Conservation (phyloP, 1,140 invertebrate species). For the Diabrotica undecimpunctata region DNA sequence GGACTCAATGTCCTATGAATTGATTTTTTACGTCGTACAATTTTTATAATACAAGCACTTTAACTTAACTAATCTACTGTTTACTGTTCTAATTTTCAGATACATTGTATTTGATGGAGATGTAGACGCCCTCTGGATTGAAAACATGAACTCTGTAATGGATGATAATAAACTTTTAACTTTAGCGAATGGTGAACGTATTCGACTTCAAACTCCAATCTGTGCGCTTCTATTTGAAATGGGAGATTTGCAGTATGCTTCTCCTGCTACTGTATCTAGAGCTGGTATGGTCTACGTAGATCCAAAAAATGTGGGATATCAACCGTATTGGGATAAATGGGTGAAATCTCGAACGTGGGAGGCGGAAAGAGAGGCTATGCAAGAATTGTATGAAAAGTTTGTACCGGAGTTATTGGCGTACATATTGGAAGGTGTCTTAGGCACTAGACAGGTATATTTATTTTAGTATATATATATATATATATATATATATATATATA, state of each 20-base stretch:
- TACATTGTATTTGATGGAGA: slow-evolving; percentile 86
- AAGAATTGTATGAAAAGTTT: slow-evolving; percentile 68
- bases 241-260: slow-evolving; percentile 83
- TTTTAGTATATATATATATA: no score
- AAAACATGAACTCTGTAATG: slow-evolving; percentile 97
- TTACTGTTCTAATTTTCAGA: no score
- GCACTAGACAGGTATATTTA: slow-evolving; percentile 69
- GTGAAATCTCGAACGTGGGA: slow-evolving; percentile 53
- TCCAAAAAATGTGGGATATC: slow-evolving; percentile 82
- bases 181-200: slow-evolving; percentile 85
- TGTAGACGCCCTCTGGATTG: slow-evolving; percentile 90
- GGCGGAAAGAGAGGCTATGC: slow-evolving; percentile 55
- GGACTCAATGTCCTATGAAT: no score
- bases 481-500: no score
- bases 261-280: slow-evolving; percentile 85
- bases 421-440: slow-evolving; percentile 73
- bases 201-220: slow-evolving; percentile 71
- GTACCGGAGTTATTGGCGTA: slow-evolving; percentile 66
- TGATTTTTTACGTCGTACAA: no score
- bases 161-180: slow-evolving; percentile 89
- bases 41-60: no score
- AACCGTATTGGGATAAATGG: slow-evolving; percentile 81
- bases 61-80: no score
- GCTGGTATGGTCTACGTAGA: slow-evolving; percentile 93
- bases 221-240: slow-evolving; percentile 88